phyloP scores from a whole-genome alignment of 2,888 invertebrate species.

The Therioaphis trifolii region DNA sequence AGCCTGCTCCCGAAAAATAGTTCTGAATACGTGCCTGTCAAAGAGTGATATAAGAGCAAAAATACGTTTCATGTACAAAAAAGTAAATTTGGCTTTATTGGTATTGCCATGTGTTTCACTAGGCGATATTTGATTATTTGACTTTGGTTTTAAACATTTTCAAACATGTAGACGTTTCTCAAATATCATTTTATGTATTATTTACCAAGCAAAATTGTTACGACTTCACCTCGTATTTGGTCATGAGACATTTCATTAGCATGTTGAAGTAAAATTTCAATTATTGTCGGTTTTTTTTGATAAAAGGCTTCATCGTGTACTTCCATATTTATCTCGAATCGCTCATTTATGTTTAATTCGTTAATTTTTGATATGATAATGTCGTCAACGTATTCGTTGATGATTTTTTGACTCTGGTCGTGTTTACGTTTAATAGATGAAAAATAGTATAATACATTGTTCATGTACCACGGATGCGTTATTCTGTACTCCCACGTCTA shows the following conservation, averaged over 20 bases:
- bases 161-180: too few relatives aligned
- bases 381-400: constrained; percentile 18
- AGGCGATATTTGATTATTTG: too few relatives aligned
- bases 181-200: too few relatives aligned
- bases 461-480: constrained; percentile 48
- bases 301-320: background rate
- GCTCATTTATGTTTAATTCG: background rate
- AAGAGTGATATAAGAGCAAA: too few relatives aligned
- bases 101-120: too few relatives aligned
- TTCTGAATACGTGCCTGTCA: too few relatives aligned
- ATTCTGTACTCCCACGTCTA: constrained; percentile 44
- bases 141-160: too few relatives aligned
- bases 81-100: too few relatives aligned
- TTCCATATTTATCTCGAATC: background rate
- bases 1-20: too few relatives aligned
- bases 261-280: constrained; percentile 34
- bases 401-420: constrained; percentile 22
- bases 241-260: background rate
- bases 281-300: background rate
- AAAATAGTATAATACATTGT: constrained; percentile 1
- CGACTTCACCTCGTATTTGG: constrained; percentile 63
- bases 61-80: too few relatives aligned
- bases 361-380: constrained; percentile 19
- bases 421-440: background rate
- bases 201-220: constrained; percentile 63